phyloP scores from a whole-genome alignment of 2,797 vertebrate species.

The Macropodus opercularis region DNA sequence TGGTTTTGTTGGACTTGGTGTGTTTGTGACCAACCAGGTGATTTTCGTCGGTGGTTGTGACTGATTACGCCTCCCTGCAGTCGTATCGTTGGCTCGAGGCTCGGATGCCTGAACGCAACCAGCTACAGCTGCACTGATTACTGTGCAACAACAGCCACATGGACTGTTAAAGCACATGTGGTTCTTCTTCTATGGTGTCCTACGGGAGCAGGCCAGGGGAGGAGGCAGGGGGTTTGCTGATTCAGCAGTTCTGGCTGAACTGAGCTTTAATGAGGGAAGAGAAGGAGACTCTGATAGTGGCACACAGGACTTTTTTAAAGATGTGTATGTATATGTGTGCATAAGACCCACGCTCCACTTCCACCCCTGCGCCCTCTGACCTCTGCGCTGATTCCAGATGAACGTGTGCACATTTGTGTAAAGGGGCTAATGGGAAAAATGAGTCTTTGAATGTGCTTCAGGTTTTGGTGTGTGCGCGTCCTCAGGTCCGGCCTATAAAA shows the following conservation, averaged over 20 bases:
- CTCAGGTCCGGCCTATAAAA: slow-evolving; percentile 49
- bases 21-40: not conserved
- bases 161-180: slow-evolving; percentile 27
- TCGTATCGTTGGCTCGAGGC: not conserved
- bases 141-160: slow-evolving; percentile 52
- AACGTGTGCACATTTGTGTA: slow-evolving; percentile 53
- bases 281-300: slow-evolving; percentile 21
- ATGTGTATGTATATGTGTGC: not conserved
- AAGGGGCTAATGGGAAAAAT: slow-evolving; percentile 51
- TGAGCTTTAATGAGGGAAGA: slow-evolving; percentile 59
- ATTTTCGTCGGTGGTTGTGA: not conserved
- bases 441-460: slow-evolving; percentile 5
- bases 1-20: not conserved
- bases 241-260: slow-evolving; percentile 46
- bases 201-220: slow-evolving; percentile 20
- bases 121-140: slow-evolving; percentile 28
- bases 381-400: slow-evolving; percentile 50
- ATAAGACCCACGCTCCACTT: not conserved
- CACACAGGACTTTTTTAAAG: slow-evolving; percentile 22
- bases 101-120: not conserved
- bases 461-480: slow-evolving; percentile 10
- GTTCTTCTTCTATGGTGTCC: slow-evolving; percentile 46
- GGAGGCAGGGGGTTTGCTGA: slow-evolving; percentile 40
- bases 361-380: slow-evolving; percentile 12
- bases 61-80: not conserved